Conservation (phyloP, 2,888 invertebrate species). For the Diadromus collaris region DNA sequence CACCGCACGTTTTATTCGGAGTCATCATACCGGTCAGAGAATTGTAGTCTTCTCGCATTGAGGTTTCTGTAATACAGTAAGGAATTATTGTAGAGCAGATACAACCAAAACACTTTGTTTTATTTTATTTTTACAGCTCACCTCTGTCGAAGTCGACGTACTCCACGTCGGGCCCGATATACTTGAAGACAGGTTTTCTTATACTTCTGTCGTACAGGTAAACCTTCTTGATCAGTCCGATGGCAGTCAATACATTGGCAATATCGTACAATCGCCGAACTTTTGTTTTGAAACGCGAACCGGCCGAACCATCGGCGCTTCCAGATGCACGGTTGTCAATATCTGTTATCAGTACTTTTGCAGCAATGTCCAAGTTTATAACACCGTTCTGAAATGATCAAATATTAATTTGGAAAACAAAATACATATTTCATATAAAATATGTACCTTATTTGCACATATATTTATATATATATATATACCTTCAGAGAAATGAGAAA, state of each 20-base stretch:
- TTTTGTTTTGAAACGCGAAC: constrained; percentile 84
- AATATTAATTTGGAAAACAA: constrained; percentile 34
- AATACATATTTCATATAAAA: no score
- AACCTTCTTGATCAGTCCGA: constrained; percentile 87
- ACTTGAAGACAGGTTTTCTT: constrained; percentile 86
- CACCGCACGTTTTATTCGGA: constrained; percentile 63
- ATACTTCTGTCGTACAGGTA: constrained; percentile 83
- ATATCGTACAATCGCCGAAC: constrained; percentile 89
- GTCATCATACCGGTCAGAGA: constrained; percentile 68
- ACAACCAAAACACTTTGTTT: neutral
- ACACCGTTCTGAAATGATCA: constrained; percentile 82
- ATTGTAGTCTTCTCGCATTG: constrained; percentile 58
- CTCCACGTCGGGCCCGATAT: constrained; percentile 82
- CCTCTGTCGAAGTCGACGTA: constrained; percentile 66
- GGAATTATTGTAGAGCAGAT: neutral
- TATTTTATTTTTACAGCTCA: constrained; percentile 37
- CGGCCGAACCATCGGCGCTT: constrained; percentile 60
- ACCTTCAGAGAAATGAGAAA: constrained; percentile 86
- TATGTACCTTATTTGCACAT: no score
- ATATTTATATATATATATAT: constrained; percentile 72
- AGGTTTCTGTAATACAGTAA: constrained; percentile 59
- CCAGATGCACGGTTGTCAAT: constrained; percentile 81
- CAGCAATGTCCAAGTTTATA: constrained; percentile 86
- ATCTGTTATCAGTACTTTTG: constrained; percentile 84
- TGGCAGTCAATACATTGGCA: constrained; percentile 88